Evolutionary conservation across 2,888 invertebrate genomes (phyloP).

Genomic region (Tetanocera ferruginea): DNA sequence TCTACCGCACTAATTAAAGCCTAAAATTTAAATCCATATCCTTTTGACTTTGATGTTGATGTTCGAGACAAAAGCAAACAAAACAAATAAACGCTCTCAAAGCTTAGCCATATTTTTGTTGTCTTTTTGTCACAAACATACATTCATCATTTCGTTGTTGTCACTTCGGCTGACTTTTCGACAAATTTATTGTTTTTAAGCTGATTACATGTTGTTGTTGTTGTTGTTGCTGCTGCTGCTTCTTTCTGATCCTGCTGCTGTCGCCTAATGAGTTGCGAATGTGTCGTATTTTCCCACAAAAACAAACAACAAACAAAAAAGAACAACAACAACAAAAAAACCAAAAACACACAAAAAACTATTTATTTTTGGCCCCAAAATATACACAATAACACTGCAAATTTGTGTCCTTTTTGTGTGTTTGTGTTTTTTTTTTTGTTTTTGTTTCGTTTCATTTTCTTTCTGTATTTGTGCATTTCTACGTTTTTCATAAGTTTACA

Average conservation of each 20-base stretch:
- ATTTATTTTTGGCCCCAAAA: not conserved
- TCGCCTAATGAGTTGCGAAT: conserved; percentile 28
- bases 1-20: conserved; percentile 12
- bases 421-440: not conserved
- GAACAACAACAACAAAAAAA: not conserved
- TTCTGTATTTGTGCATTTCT: not conserved
- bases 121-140: conserved; percentile 8
- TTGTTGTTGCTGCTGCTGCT: conserved; percentile 15
- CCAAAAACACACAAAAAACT: not conserved
- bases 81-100: not conserved
- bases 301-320: not conserved
- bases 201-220: conserved; percentile 16
- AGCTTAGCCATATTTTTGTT: conserved; percentile 2
- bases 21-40: conserved; percentile 7
- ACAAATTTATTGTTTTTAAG: conserved; percentile 36
- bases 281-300: conserved; percentile 16
- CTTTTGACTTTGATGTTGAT: conserved; percentile 14
- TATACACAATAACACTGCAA: not conserved
- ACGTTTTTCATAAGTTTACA: conserved; percentile 18
- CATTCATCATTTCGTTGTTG: conserved; percentile 22
- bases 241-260: conserved; percentile 3
- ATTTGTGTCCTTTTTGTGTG: not conserved
- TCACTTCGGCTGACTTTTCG: conserved; percentile 30
- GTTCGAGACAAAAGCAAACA: not conserved
- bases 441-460: no score